phyloP scores from a whole-genome alignment of 2,113 vertebrate species.

The Tamias sibiricus region DNA sequence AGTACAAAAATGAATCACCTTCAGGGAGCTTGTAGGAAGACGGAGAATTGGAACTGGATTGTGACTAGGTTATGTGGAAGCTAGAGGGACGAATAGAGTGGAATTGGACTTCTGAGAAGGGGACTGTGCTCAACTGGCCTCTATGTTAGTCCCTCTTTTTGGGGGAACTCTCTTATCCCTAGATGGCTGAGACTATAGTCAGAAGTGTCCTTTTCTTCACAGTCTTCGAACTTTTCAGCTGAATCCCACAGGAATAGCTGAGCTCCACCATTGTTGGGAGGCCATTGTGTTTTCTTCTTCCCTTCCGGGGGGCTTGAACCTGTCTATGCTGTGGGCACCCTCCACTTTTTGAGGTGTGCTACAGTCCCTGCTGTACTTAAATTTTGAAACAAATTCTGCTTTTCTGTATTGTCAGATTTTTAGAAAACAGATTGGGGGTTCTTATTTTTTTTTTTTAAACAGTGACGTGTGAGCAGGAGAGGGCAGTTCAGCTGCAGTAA shows the following conservation, averaged over 20 bases:
- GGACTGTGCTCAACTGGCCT: neutral
- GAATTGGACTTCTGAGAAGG: neutral
- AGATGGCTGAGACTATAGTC: neutral
- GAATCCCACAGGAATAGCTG: neutral
- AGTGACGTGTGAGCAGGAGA: neutral
- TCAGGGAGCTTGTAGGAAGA: neutral
- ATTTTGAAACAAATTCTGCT: neutral
- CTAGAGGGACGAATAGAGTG: too few relatives aligned
- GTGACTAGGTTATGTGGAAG: neutral
- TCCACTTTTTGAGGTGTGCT: conserved; percentile 24
- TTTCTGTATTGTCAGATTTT: neutral
- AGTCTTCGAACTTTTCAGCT: neutral
- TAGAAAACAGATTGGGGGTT: neutral
- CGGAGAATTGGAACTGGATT: neutral
- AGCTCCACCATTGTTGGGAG: neutral
- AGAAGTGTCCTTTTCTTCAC: neutral
- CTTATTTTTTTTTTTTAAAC: neutral
- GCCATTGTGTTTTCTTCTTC: neutral
- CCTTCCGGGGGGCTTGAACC: conserved; percentile 55
- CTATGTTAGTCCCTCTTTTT: neutral
- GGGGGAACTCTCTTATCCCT: neutral
- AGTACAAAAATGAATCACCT: neutral
- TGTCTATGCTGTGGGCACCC: neutral
- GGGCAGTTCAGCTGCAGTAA: neutral
- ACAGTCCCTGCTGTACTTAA: neutral